Evolutionary conservation across 2,113 vertebrate genomes (phyloP), one percentile per base, ranked within the genome.

Genomic region (Procavia capensis): DNA sequence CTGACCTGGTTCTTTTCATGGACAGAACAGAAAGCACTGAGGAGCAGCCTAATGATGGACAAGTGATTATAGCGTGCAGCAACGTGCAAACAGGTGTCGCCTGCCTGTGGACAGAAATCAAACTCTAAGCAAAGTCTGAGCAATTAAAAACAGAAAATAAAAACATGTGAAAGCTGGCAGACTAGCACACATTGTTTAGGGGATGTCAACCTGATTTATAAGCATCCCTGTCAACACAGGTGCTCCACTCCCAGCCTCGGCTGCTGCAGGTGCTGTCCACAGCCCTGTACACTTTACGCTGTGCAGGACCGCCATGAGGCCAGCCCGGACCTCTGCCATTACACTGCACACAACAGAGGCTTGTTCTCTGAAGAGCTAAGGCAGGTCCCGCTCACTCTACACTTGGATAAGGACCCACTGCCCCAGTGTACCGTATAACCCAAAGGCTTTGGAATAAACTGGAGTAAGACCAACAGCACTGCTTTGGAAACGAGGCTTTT

Each of bases 31-130:
- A 99, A 99, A 97, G 99, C 99, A 96, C 99, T 99, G 96, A 99
- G 99, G 91, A 99, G 99, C 96, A 99, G 98, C 96, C 98, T 99
- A 97, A 99, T 98, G 98, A 99, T 98, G 83, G 98, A 97, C 96
- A 99, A 98, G 93, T 99, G 99, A 98, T 99, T 99, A 98, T 99
- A 99, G 94, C 99, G 99, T 8, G 99, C 99, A 1, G 99, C 99
- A 89, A 99, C 98, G 97, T 99, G 99, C 98, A 99, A 98, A 98
- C 99, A 99, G 61, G 99, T 99, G 95, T 99, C 99, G 82, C 99
- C 99, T 88, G 98, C 99, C 99, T 99, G 98, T 76, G 97, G 98
- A 98, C 93, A 98, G 97, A 97, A 98, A 97, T 95, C 98, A 98
- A 97, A 97, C 97, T 97, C 96, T 97, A 87, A 98, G 97, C 97